Conservation (phyloP, 2,797 vertebrate genomes). For the Hoplostethus atlanticus region DNA sequence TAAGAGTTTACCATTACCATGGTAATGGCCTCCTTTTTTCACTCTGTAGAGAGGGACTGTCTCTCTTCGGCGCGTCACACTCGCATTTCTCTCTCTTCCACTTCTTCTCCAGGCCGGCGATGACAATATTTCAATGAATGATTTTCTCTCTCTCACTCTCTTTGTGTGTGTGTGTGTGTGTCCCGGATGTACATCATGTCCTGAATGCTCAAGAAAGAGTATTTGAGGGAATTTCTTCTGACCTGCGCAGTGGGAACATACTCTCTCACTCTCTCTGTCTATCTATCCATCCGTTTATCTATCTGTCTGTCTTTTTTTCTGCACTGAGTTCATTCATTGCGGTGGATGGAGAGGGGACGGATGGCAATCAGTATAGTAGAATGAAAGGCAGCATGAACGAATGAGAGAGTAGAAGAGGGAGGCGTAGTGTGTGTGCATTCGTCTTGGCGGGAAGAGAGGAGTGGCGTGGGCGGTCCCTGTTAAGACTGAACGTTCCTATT, state of each 20-base stretch:
- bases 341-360: constrained; percentile 18
- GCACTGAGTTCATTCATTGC: constrained; percentile 53
- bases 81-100: constrained; percentile 2
- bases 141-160: constrained; percentile 11
- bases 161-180: not conserved
- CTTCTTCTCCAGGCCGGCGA: constrained; percentile 10
- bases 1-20: constrained; percentile 1
- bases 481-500: constrained; percentile 26
- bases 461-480: constrained; percentile 10
- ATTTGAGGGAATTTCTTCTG: not conserved
- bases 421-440: constrained; percentile 12
- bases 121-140: not conserved
- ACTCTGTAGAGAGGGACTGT: not conserved
- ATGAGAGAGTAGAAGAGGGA: constrained; percentile 1
- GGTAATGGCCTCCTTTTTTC: constrained; percentile 7
- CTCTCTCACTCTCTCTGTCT: not conserved
- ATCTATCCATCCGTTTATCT: not conserved
- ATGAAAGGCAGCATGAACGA: constrained; percentile 36
- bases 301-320: constrained; percentile 2
- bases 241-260: not conserved
- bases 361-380: constrained; percentile 22
- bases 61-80: constrained; percentile 3
- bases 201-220: not conserved
- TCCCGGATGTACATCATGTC: constrained; percentile 4
- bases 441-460: not conserved